Evolutionary conservation across 1,140 invertebrate genomes (phyloP).

Genomic region (Zelostemma sp.): DNA sequence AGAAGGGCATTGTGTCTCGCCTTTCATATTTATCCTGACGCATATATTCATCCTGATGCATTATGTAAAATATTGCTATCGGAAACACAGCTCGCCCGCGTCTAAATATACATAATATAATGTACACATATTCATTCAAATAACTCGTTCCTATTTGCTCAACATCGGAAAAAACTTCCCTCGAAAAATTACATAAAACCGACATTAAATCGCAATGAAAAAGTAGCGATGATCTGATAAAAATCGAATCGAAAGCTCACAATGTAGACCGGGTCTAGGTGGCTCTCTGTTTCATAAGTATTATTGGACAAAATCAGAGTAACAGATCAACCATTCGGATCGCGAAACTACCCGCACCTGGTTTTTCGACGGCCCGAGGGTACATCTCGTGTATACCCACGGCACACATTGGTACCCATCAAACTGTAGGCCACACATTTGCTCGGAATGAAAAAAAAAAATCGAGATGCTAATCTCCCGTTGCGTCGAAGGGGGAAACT

Average conservation of each 20-base stretch:
- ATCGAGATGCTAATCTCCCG: slow-evolving; percentile 68
- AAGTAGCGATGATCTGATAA: too few species aligned
- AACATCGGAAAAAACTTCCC: too few species aligned
- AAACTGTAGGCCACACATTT: slow-evolving; percentile 19
- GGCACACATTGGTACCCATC: not conserved
- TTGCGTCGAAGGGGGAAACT: slow-evolving; percentile 59
- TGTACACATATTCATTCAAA: slow-evolving; percentile 34
- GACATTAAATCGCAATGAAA: too few species aligned
- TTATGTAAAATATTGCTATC: slow-evolving; percentile 39
- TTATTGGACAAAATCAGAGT: slow-evolving; percentile 40
- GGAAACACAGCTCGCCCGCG: not conserved
- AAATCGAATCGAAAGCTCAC: too few species aligned
- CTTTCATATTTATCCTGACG: slow-evolving; percentile 44
- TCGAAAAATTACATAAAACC: too few species aligned
- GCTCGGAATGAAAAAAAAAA: slow-evolving; percentile 48
- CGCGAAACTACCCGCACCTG: slow-evolving; percentile 39
- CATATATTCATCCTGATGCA: slow-evolving; percentile 35
- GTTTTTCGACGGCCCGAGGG: slow-evolving; percentile 14
- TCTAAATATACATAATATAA: slow-evolving; percentile 48
- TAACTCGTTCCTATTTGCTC: slow-evolving; percentile 16
- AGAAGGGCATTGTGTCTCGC: slow-evolving; percentile 41
- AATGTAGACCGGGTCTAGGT: too few species aligned
- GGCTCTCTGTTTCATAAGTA: too few species aligned
- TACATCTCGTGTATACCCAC: slow-evolving; percentile 6
- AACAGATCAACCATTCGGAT: slow-evolving; percentile 36